Conservation (phyloP, 1,140 invertebrate genomes). For the Elymnias hypermnestra region DNA sequence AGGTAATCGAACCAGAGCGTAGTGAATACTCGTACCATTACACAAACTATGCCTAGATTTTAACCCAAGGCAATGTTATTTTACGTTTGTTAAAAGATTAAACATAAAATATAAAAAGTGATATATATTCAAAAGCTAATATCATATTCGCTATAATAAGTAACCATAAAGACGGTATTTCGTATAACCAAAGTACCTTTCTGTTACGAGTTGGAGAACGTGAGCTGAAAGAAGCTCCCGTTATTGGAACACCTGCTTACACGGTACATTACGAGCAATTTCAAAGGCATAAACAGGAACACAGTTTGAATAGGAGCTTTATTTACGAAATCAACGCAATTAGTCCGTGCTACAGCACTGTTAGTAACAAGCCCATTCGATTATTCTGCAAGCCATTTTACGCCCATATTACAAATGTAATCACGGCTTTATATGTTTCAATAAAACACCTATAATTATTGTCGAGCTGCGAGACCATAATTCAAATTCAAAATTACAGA, state of each 20-base stretch:
- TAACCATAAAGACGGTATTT: constrained; percentile 57
- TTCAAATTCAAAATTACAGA: too few species aligned
- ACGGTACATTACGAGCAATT: constrained; percentile 28
- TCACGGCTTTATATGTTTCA: too few species aligned
- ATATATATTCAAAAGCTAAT: constrained; percentile 35
- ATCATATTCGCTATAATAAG: constrained; percentile 49
- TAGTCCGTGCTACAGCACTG: constrained; percentile 9
- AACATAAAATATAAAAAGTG: constrained; percentile 29
- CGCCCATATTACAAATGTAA: too few species aligned
- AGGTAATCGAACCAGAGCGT: too few species aligned
- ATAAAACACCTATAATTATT: too few species aligned
- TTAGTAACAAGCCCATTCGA: too few species aligned
- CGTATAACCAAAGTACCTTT: constrained; percentile 50
- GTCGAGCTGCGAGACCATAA: too few species aligned
- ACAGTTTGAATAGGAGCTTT: constrained; percentile 10
- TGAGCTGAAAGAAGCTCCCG: constrained; percentile 47
- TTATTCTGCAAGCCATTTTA: too few species aligned
- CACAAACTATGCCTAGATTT: too few species aligned
- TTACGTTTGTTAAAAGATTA: too few species aligned
- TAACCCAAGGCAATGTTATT: too few species aligned
- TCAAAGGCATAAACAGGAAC: constrained; percentile 23
- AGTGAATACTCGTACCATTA: too few species aligned
- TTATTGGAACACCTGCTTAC: constrained; percentile 61
- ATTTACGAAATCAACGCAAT: constrained; percentile 19
- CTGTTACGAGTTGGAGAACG: constrained; percentile 48